Base-by-base conservation (phyloP, 2,797 vertebrate species). In the Saxicola maurus region DNA sequence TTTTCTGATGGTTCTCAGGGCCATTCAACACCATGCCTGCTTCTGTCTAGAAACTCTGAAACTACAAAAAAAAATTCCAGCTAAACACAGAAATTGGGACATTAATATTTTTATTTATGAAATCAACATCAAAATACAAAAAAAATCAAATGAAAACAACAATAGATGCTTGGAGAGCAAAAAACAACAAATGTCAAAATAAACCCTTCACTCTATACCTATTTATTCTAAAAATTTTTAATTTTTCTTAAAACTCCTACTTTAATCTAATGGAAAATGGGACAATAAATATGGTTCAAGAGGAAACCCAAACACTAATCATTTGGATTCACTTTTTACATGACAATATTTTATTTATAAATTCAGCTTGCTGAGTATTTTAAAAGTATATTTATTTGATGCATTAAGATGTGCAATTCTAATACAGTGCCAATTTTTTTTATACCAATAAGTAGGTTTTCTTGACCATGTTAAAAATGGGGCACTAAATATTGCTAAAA, bases 141-240 rank as follows among this genome's bases (percentile, higher is more conserved):
- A 88, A 74, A 69, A 62, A 20, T 8, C 4, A 71, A 78, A 71
- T n/a, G 0, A 25, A 77, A 69, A 30, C 0, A 2, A 51, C 9
- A 35, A 9, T 17, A 1, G 2, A 3, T 20, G 3, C 12, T 4
- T 13, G 9, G 4, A 10, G 4, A 67, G 6, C 12, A 21, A 18
- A 18, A 13, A n/a, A 9, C 1, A 20, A 10, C 6, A 37, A 40
- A 42, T 7, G 9, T 0, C 1, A 28, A 46, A 67, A 67, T 13
- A 27, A 35, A 51, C 1, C 5, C 3, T 68, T 57, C 10, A 13
- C 4, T 59, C 6, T 16, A 33, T 8, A 45, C 2, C 8, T 7
- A 2, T 52, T 18, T 35, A 17, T 55, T 62, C 79, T 30, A 38
- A 1, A 31, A 46, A 37, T 12, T 21, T 17, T 19, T 2, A 28